Evolutionary conservation across 1,140 invertebrate genomes (phyloP).

Genomic region (Oryctes rhinoceros): DNA sequence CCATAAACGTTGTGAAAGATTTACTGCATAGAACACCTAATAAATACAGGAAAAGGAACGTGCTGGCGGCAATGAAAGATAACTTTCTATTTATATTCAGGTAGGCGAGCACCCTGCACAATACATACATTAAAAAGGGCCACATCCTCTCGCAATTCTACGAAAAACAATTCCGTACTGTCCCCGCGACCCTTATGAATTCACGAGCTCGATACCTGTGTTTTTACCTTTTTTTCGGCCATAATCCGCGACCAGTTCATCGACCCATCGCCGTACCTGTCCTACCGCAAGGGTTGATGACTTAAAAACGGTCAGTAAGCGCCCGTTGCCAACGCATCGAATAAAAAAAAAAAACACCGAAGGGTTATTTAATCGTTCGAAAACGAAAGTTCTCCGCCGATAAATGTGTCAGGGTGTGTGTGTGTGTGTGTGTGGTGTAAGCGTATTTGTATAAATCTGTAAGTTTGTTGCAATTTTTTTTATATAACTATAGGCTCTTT

Average conservation of each 20-base stretch:
- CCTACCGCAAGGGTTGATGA: conserved; percentile 50
- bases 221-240: conserved; percentile 42
- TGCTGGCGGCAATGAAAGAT: not conserved
- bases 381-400: conserved; percentile 14
- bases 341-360: not conserved
- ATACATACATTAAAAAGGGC: not conserved
- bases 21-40: not conserved
- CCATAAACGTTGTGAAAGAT: not conserved
- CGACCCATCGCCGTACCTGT: conserved; percentile 47
- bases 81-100: conserved; percentile 19
- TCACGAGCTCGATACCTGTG: conserved; percentile 31
- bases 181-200: conserved; percentile 12
- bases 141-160: not conserved
- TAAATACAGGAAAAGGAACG: conserved; percentile 4
- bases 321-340: not conserved
- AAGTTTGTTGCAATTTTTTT: too few species aligned
- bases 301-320: conserved; percentile 44
- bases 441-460: not conserved
- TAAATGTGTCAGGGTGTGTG: conserved; percentile 10
- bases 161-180: conserved; percentile 21
- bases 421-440: not conserved
- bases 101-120: not conserved
- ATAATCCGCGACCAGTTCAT: conserved; percentile 44
- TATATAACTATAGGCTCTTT: too few species aligned
- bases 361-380: conserved; percentile 26